Evolutionary conservation across 2,113 vertebrate species (phyloP), one percentile per base, ranked within the genome.

Genomic region (Murina feae): DNA sequence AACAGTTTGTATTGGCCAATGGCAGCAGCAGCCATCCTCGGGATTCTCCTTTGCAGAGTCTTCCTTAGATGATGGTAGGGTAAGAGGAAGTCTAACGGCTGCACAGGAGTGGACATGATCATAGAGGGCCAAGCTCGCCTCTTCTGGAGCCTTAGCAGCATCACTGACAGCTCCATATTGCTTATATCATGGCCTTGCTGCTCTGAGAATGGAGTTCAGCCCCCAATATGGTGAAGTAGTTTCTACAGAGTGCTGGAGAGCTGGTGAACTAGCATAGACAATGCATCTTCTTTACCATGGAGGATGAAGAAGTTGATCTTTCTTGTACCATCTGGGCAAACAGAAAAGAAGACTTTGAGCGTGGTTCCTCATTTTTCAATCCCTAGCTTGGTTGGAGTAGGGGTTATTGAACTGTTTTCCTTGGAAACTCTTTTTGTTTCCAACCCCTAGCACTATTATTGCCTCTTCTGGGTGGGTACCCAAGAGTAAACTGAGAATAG

Each of bases 281-380:
- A 44, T 49, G 32, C 4, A 32, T 80, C 5, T 53, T 81, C 81
- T 90, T 35, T 14, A 13, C 10, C 17, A 37, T 60, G 13, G 16
- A 53, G 32, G 20, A 28, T 9, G 4, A 82, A 82, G 86, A 71
- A 75, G 6, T 32, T 60, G 21, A 32, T 84, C 68, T 91, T 96
- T 75, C 47, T 66, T 82, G 86, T n/a, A 39, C 17, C 7, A 60
- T 63, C 9, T 58, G 8, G 58, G 35, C 71, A 95, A 86, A 87
- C 18, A 95, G 87, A 84, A 91, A 76, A 96, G 63, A 86, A 94
- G 69, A 37, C 37, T 63, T 85, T 91, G 79, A 39, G 32, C 44
- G 51, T 49, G 12, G 39, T 51, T 76, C 42, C 69, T 76, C 14
- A 12, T 81, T 47, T 86, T 86, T 85, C 47, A 47, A 35, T 58